Evolutionary conservation across 1,140 invertebrate genomes (phyloP).

Genomic region (Anoplophora glabripennis): DNA sequence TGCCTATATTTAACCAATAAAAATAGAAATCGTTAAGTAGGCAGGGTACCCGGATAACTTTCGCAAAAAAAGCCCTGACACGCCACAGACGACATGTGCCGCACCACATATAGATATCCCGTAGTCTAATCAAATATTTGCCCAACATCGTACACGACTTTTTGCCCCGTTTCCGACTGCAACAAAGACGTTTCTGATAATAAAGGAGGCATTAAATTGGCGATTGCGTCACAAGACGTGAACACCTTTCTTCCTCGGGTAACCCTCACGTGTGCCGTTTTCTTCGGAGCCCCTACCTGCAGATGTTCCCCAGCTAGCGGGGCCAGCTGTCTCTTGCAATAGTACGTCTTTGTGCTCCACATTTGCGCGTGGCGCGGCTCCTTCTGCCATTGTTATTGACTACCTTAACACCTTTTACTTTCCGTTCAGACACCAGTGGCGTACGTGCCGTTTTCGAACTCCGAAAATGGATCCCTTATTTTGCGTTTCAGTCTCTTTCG

Average conservation of each 20-base stretch:
- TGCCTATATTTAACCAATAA: too few relatives aligned
- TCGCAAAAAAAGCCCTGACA: too few relatives aligned
- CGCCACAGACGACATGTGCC: too few relatives aligned
- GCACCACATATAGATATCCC: too few relatives aligned
- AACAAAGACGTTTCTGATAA: background rate
- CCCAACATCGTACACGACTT: background rate
- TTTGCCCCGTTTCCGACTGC: background rate
- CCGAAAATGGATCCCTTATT: too few relatives aligned
- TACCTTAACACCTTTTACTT: conserved; percentile 6
- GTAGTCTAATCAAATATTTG: background rate
- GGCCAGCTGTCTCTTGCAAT: conserved; percentile 1
- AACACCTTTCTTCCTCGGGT: background rate
- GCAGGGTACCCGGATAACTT: too few relatives aligned
- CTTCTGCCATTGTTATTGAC: conserved; percentile 1
- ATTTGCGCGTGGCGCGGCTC: conserved; percentile 3
- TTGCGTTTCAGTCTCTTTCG: too few relatives aligned
- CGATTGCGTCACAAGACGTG: conserved; percentile 3
- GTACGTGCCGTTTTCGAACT: background rate
- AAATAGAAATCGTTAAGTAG: too few relatives aligned
- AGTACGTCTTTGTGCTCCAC: conserved; percentile 7
- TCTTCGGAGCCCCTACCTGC: background rate
- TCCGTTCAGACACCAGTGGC: background rate
- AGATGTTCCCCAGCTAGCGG: background rate
- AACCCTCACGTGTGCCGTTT: conserved; percentile 3
- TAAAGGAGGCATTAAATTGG: background rate